Conservation (phyloP, 2,888 invertebrate species). For the Odiellus spinosus region DNA sequence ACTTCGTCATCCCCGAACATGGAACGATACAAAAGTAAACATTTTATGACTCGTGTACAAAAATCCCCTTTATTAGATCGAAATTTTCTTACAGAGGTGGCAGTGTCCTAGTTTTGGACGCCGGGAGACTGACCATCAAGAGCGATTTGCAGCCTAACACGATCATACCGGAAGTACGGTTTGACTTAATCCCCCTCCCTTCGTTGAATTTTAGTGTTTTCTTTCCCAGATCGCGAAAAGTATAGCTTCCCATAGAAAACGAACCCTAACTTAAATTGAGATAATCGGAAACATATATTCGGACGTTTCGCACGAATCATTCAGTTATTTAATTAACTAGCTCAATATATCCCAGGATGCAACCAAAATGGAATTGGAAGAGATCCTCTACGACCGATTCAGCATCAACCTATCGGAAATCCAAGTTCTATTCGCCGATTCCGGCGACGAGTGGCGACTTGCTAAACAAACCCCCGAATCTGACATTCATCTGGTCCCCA, state of each 20-base stretch:
- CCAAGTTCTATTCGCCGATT: slow-evolving; percentile 46
- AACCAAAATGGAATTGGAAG: slow-evolving; percentile 65
- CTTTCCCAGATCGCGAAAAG: too few relatives aligned
- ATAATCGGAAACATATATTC: neutral
- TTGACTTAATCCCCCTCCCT: too few relatives aligned
- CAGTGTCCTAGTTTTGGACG: slow-evolving; percentile 51
- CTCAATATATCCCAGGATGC: slow-evolving; percentile 38
- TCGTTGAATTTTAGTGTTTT: neutral
- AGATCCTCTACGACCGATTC: slow-evolving; percentile 57
- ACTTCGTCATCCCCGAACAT: slow-evolving; percentile 55
- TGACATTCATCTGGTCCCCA: slow-evolving; percentile 54
- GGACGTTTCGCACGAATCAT: neutral
- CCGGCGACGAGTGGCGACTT: slow-evolving; percentile 57
- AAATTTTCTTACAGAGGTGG: slow-evolving; percentile 35
- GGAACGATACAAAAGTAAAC: slow-evolving; percentile 39
- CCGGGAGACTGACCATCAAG: slow-evolving; percentile 48
- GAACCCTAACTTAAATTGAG: neutral
- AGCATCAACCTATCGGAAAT: slow-evolving; percentile 49
- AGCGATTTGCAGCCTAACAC: slow-evolving; percentile 55
- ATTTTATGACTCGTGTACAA: neutral
- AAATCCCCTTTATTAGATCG: slow-evolving; percentile 8
- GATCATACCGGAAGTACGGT: slow-evolving; percentile 42
- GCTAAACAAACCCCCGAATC: slow-evolving; percentile 52
- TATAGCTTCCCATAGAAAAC: neutral
- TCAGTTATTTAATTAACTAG: neutral